These are phyloP conservation scores for Maccullochella peelii DNA, from an alignment of 2,113 vertebrate genomes.

Conservation along the genomic window DNA sequence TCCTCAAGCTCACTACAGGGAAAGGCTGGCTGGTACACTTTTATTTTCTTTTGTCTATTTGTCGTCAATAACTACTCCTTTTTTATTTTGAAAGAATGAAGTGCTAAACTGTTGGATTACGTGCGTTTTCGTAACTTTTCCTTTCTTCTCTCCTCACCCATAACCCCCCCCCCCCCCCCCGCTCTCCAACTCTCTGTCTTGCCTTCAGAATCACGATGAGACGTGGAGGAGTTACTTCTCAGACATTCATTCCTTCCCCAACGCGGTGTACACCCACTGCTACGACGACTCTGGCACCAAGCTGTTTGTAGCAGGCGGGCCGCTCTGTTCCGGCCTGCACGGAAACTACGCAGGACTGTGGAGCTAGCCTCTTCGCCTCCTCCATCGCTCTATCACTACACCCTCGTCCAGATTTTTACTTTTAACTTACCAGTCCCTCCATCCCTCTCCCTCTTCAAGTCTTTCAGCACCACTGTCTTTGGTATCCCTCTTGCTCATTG, in stretches of 20 bases:
- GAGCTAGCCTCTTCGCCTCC: constrained; percentile 86
- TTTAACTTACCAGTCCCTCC: constrained; percentile 32
- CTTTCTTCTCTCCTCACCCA: constrained; percentile 22
- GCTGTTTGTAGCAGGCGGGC: constrained; percentile 98
- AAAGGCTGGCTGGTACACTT: constrained; percentile 95
- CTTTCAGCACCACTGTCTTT: constrained; percentile 28
- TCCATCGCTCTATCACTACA: constrained; percentile 35
- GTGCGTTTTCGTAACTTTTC: neutral
- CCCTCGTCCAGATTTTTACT: constrained; percentile 41
- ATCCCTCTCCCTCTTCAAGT: constrained; percentile 34
- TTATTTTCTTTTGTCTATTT: neutral
- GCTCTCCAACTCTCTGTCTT: constrained; percentile 1
- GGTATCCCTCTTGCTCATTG: constrained; percentile 29
- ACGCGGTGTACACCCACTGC: constrained; percentile 99
- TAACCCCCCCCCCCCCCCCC: neutral
- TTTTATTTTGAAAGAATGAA: neutral
- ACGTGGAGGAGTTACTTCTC: constrained; percentile 99
- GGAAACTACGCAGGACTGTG: constrained; percentile 98
- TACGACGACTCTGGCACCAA: constrained; percentile 98
- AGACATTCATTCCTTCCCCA: constrained; percentile 96
- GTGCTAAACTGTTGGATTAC: neutral
- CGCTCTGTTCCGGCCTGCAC: constrained; percentile 96
- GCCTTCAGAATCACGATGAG: constrained; percentile 93
- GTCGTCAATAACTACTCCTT: neutral
- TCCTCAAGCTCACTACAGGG: constrained; percentile 93